Base-by-base conservation (phyloP, 1,140 invertebrate genomes). In the Caenorhabditis latens region DNA sequence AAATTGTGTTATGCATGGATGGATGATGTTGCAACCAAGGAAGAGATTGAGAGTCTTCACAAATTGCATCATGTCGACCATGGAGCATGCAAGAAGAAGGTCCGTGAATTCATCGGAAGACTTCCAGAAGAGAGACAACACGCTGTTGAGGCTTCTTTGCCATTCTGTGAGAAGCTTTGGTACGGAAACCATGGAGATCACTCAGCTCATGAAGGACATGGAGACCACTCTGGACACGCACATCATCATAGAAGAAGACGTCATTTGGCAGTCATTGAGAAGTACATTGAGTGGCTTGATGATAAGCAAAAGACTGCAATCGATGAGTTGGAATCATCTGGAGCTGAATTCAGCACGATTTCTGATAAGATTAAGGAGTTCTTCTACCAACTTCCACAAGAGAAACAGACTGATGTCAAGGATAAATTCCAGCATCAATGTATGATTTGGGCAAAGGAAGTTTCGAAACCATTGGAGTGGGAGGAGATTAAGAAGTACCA, bases 161-260 rank as follows among this genome's bases (percentile, higher is more conserved):
- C 86, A 32, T 86, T 86, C 75, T 86, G 86, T 79, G 86, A 86
- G 65, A 86, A 86, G 86, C 50, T 86, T 19, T 86, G 86, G 86
- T 86, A 86, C 40, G 86, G 86, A 83, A 57, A 86, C 4, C 83
- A 84, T 61, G 67, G 40, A 75, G 55, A 24, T 57, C 82, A 83
- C 32, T 42, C 40, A 21, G 55, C 21, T 40, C 85, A 86, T 21
- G 85, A 65, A 48, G 61, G 67, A 48, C 71, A 83, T 42, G 63
- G 61, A 9, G 75, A 48, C 46, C 86, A 86, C 24, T 71, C 75
- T 63, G 65, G 71, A 50, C 71, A 83, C 24, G 19, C 16, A 16
- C 86, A 86, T 53, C 71, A 86, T 57, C 86, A 86, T 55, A 71
- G 65, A 50, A 53, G 50, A 24, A 65, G 84, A 55, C 84, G 84